Percentiles rank a stretch among this genome's conserved stretches.
These are phyloP conservation scores for Rhinogobio ventralis DNA, from an alignment of 2,797 vertebrate genomes.

Conservation along the genomic window DNA sequence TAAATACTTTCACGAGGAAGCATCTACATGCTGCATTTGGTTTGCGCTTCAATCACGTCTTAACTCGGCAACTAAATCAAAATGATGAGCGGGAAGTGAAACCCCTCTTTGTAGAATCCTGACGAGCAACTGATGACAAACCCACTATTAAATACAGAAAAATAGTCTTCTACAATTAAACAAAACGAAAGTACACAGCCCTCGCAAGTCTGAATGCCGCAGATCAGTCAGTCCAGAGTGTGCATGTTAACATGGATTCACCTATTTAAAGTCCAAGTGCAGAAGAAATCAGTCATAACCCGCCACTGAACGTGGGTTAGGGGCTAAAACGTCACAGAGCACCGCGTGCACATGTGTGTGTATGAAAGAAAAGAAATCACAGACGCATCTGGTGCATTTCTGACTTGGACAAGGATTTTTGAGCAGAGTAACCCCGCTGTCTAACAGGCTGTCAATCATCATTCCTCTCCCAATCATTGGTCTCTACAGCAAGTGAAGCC, in stretches of 20 bases:
- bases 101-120: slow-evolving; percentile 9
- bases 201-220: not conserved
- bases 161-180: slow-evolving; percentile 13
- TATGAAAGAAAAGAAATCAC: slow-evolving; percentile 22
- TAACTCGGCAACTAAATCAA: not conserved
- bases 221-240: slow-evolving; percentile 17
- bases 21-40: slow-evolving; percentile 47
- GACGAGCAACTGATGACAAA: slow-evolving; percentile 43
- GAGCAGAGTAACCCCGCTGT: slow-evolving; percentile 82
- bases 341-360: slow-evolving; percentile 43
- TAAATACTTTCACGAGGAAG: slow-evolving; percentile 34
- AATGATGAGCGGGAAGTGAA: not conserved
- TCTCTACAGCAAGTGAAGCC: slow-evolving; percentile 12
- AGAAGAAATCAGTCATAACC: slow-evolving; percentile 80
- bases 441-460: slow-evolving; percentile 74
- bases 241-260: slow-evolving; percentile 35
- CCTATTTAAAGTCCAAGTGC: slow-evolving; percentile 66
- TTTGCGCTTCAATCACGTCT: slow-evolving; percentile 9
- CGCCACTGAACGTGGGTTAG: slow-evolving; percentile 80
- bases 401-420: slow-evolving; percentile 67
- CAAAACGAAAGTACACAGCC: not conserved
- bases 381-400: slow-evolving; percentile 68
- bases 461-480: slow-evolving; percentile 10
- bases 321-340: slow-evolving; percentile 86
- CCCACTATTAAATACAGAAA: slow-evolving; percentile 28